Percentiles rank a stretch among this genome's conserved stretches.
phyloP scores from a whole-genome alignment of 1,140 invertebrate genomes.

The Zaprionus lachaisei region DNA sequence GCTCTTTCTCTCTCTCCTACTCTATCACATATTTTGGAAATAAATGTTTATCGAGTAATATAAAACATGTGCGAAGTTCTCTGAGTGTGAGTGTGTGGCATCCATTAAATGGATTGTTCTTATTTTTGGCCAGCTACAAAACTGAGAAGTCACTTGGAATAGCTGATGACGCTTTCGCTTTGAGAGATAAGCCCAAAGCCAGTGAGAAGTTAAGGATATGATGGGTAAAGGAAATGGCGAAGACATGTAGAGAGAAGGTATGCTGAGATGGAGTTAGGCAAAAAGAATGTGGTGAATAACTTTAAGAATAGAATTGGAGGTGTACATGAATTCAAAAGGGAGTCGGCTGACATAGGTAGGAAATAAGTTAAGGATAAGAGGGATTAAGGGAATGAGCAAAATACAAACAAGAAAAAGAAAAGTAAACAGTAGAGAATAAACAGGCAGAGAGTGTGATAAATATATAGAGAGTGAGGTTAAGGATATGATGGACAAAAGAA shows the following conservation, averaged over 20 bases:
- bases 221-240: neutral
- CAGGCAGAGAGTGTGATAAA: neutral
- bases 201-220: neutral
- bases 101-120: constrained; percentile 49
- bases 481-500: too few relatives aligned
- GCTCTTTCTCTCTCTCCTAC: neutral
- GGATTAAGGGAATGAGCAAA: neutral
- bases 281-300: neutral
- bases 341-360: neutral
- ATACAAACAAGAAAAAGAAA: neutral
- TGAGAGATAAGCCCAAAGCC: constrained; percentile 3
- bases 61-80: constrained; percentile 6
- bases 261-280: neutral
- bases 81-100: constrained; percentile 6
- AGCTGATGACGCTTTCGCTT: constrained; percentile 6
- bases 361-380: neutral
- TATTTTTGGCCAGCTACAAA: constrained; percentile 29
- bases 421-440: too few relatives aligned
- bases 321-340: neutral
- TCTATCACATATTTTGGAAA: constrained; percentile 12
- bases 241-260: neutral
- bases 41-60: constrained; percentile 39
- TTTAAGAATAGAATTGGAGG: neutral
- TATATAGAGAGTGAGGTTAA: neutral
- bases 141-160: constrained; percentile 11